phyloP scores from a whole-genome alignment of 2,888 invertebrate species.

The Ellobium chinense region DNA sequence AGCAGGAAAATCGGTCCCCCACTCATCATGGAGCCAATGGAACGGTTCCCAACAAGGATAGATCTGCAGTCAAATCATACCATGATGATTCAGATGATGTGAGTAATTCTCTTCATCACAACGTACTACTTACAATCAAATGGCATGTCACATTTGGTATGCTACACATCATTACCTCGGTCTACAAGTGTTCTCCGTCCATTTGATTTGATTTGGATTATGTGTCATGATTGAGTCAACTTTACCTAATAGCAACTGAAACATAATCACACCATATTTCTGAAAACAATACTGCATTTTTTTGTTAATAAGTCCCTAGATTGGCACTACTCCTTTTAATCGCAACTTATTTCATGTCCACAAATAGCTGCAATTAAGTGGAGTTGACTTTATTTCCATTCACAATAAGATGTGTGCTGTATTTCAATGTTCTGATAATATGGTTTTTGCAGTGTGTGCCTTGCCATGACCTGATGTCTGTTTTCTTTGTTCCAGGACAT shows the following conservation, averaged over 20 bases:
- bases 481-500: constrained; percentile 54
- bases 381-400: background rate
- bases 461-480: background rate
- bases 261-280: too few species aligned
- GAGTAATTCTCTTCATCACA: constrained; percentile 53
- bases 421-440: too few species aligned
- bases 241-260: too few species aligned
- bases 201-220: background rate
- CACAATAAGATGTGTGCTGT: too few species aligned
- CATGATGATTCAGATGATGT: constrained; percentile 75
- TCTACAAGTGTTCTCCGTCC: background rate
- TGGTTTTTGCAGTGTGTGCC: background rate
- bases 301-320: too few species aligned
- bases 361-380: too few species aligned
- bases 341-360: too few species aligned
- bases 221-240: too few species aligned
- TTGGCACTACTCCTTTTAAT: too few species aligned
- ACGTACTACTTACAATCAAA: background rate
- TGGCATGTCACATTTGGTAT: background rate
- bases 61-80: constrained; percentile 54
- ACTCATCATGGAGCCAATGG: constrained; percentile 17
- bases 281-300: too few species aligned
- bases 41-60: constrained; percentile 3
- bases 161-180: background rate
- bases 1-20: constrained; percentile 16